These are phyloP conservation scores for Enteromius afrohamiltoni DNA, from an alignment of 2,797 vertebrate genomes.

Conservation along the genomic window DNA sequence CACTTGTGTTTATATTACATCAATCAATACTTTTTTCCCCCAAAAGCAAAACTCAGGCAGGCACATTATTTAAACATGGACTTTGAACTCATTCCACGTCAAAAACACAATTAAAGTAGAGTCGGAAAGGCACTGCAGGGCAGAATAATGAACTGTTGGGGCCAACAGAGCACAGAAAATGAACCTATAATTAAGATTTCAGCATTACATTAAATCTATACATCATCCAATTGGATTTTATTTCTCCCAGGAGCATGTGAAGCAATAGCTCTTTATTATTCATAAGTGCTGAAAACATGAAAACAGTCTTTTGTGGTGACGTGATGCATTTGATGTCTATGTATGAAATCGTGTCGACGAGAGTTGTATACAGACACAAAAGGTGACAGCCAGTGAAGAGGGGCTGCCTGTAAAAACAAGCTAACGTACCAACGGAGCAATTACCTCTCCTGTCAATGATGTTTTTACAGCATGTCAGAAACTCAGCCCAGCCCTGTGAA, in stretches of 20 bases:
- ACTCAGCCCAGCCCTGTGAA: slow-evolving; percentile 45
- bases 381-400: slow-evolving; percentile 1
- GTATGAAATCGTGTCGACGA: slow-evolving; percentile 21
- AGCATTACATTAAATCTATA: slow-evolving; percentile 73
- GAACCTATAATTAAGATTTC: slow-evolving; percentile 72
- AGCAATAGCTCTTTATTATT: slow-evolving; percentile 64
- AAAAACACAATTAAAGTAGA: slow-evolving; percentile 68
- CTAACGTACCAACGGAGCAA: slow-evolving; percentile 46
- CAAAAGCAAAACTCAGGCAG: slow-evolving; percentile 58
- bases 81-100: slow-evolving; percentile 66
- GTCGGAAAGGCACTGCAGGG: slow-evolving; percentile 62
- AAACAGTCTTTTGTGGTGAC: slow-evolving; percentile 1
- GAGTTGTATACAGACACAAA: neutral
- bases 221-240: slow-evolving; percentile 72
- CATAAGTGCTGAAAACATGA: slow-evolving; percentile 25
- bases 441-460: slow-evolving; percentile 58
- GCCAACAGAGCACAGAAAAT: slow-evolving; percentile 64
- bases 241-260: slow-evolving; percentile 62
- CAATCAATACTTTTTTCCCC: slow-evolving; percentile 61
- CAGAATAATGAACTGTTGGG: slow-evolving; percentile 63
- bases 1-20: slow-evolving; percentile 54
- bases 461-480: slow-evolving; percentile 60
- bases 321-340: neutral
- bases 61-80: slow-evolving; percentile 72
- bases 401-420: slow-evolving; percentile 58